phyloP scores from a whole-genome alignment of 2,888 invertebrate species.

The Maniola hyperantus region DNA sequence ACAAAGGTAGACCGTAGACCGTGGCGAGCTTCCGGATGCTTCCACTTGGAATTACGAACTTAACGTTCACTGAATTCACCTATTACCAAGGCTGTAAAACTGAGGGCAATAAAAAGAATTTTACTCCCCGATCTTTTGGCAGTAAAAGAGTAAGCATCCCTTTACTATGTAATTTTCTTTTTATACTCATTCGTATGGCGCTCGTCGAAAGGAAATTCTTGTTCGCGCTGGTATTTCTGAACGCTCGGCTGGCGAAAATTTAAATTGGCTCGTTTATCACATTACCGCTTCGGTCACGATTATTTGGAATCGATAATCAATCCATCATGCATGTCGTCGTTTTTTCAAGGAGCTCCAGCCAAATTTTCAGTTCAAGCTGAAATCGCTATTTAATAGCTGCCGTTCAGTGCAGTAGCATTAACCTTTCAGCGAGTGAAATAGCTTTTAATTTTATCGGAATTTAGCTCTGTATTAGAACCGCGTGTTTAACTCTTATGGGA shows the following conservation, averaged over 20 bases:
- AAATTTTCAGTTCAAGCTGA: constrained; percentile 22
- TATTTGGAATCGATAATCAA: constrained; percentile 36
- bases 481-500: too few species aligned
- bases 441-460: neutral
- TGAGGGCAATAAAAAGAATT: constrained; percentile 68
- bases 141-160: constrained; percentile 68
- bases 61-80: constrained; percentile 58
- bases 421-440: neutral
- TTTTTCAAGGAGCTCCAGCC: constrained; percentile 22
- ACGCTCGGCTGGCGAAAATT: constrained; percentile 51
- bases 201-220: constrained; percentile 53
- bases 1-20: constrained; percentile 21
- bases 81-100: constrained; percentile 67
- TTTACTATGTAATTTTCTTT: constrained; percentile 68
- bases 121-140: constrained; percentile 68
- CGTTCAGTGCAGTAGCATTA: neutral
- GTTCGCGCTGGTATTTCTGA: constrained; percentile 35
- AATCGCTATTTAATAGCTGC: constrained; percentile 34
- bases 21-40: constrained; percentile 17
- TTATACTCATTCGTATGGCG: constrained; percentile 58
- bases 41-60: constrained; percentile 35
- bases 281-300: constrained; percentile 41
- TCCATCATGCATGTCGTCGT: constrained; percentile 31
- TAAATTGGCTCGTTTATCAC: constrained; percentile 55
- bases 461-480: neutral